Evolutionary conservation across 2,797 vertebrate genomes (phyloP).

Genomic region (Rhinichthys osculus): DNA sequence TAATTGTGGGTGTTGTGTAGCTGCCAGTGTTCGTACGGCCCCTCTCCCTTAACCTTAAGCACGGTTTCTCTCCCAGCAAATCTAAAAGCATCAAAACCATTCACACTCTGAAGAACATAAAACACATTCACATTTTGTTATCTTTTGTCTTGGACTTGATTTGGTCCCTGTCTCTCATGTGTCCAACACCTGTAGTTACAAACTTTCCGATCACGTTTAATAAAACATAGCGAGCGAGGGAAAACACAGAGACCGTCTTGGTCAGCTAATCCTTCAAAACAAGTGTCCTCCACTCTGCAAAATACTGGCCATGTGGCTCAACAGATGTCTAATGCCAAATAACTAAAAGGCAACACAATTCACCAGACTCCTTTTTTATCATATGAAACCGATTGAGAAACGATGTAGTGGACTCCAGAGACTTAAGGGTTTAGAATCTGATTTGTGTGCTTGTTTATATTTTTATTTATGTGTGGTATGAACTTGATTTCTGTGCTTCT

Average conservation of each 20-base stretch:
- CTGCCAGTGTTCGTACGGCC: constrained; percentile 55
- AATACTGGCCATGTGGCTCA: constrained; percentile 34
- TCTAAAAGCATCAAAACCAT: constrained; percentile 32
- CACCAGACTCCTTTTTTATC: background rate
- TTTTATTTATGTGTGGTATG: constrained; percentile 26
- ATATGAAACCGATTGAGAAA: background rate
- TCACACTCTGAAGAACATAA: background rate
- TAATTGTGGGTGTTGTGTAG: constrained; percentile 66
- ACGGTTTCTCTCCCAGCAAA: constrained; percentile 43
- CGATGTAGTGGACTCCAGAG: background rate
- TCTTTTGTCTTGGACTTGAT: constrained; percentile 37
- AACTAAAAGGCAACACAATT: constrained; percentile 11
- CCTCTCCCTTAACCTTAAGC: constrained; percentile 54
- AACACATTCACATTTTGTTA: constrained; percentile 26
- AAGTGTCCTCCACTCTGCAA: constrained; percentile 26
- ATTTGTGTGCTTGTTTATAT: constrained; percentile 17
- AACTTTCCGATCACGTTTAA: constrained; percentile 37
- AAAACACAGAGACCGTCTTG: constrained; percentile 56
- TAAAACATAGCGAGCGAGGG: constrained; percentile 15
- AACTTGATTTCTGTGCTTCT: constrained; percentile 22
- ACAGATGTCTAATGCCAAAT: constrained; percentile 25
- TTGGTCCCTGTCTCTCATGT: constrained; percentile 39
- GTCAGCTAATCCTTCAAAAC: constrained; percentile 50
- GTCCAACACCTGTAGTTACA: constrained; percentile 42
- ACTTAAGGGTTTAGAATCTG: constrained; percentile 6